Base-by-base conservation (phyloP, 2,113 vertebrate genomes). In the Empidonax alnorum region DNA sequence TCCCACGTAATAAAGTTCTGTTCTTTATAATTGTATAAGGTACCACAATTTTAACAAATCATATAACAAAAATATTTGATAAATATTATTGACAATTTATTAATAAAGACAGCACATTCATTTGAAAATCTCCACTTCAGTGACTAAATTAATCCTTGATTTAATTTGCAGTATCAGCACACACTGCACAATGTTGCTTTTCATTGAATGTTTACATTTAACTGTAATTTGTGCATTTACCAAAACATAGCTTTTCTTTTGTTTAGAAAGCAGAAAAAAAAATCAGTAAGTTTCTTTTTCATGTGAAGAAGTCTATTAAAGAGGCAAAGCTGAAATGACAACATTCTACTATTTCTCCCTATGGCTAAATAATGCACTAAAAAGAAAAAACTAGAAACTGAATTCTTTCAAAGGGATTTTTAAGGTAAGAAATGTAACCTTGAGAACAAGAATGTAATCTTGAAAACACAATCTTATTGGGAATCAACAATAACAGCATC, bases 141-240 rank as follows among this genome's bases (percentile, higher is more conserved):
- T 96, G 71, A 94, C 61, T 77, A 94, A 92, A 96, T 84, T 77
- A 94, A 94, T 92, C 37, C 62, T 88, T 74, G 67, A 66, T 95
- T 95, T 89, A 89, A 95, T 82, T 90, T 94, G 52, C 62, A 95
- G 80, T 92, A 96, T 80, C 10, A 96, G 53, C 67, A 69, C 19
- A 42, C 2, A 1, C 41, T 77, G 55, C 39, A 84, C 86, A 74
- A 55, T 66, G 93, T 47, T 94, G 69, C 47, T 23, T 78, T 97
- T 78, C 86, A 78, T 68, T 90, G 58, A 53, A 69, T 75, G 84
- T 94, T 97, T 81, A 65, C n/a, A 31, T 84, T 53, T 94, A 53
- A 80, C n/a, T 91, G 97, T 93, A 96, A 96, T 95, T 92, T 96
- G 89, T 91, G 41, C 35, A 56, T 80, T 91, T 94, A 80, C 65